Evolutionary conservation across 2,113 vertebrate genomes (phyloP).

Genomic region (Sula dactylatra): DNA sequence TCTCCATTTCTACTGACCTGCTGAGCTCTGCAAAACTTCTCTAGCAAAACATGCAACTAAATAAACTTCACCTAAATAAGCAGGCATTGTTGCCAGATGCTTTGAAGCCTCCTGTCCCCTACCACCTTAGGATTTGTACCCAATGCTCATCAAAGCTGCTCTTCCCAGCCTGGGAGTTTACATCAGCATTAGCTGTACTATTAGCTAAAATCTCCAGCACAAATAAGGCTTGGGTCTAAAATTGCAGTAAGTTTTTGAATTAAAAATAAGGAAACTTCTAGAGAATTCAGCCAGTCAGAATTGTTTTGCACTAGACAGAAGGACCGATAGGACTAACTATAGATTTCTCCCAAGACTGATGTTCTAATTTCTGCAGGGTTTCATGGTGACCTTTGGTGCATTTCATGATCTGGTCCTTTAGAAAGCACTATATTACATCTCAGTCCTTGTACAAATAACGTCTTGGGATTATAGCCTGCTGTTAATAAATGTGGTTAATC

Average conservation of each 20-base stretch:
- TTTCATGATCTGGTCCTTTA: slow-evolving; percentile 34
- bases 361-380: slow-evolving; percentile 37
- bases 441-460: slow-evolving; percentile 57
- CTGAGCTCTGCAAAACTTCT: not conserved
- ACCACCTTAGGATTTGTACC: not conserved
- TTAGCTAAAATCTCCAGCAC: not conserved
- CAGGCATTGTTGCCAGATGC: not conserved
- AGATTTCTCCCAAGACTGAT: slow-evolving; percentile 35
- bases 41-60: not conserved
- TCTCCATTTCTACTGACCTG: not conserved
- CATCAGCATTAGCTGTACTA: not conserved
- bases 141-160: not conserved
- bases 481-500: slow-evolving; percentile 71
- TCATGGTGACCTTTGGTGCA: slow-evolving; percentile 48
- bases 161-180: not conserved
- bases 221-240: not conserved
- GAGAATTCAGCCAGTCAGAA: not conserved
- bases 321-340: not conserved
- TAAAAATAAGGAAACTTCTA: not conserved
- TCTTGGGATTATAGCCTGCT: slow-evolving; percentile 16
- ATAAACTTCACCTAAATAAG: not conserved
- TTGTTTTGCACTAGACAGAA: not conserved
- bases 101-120: not conserved
- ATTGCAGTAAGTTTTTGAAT: not conserved
- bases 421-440: slow-evolving; percentile 8